Conservation (phyloP, 2,797 vertebrate genomes). For the Tokudaia muenninki region DNA sequence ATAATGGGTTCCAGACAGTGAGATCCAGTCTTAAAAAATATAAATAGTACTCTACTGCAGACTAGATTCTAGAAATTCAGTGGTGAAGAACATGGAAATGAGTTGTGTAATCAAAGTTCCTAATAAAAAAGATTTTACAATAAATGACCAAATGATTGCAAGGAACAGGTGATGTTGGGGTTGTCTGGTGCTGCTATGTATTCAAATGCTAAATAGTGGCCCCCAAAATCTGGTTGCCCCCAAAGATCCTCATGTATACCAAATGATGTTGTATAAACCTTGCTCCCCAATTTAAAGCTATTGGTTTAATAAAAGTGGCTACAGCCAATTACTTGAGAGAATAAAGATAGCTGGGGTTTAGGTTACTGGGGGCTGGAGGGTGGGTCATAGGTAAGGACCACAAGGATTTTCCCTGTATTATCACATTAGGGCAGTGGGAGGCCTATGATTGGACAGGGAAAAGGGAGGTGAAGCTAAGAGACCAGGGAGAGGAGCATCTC, state of each 20-base stretch:
- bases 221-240: neutral
- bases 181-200: neutral
- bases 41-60: neutral
- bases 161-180: neutral
- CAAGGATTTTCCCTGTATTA: neutral
- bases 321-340: neutral
- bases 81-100: neutral
- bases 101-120: constrained; percentile 2
- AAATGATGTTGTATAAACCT: neutral
- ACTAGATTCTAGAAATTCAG: neutral
- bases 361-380: neutral
- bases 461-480: too few species aligned
- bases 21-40: neutral
- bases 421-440: too few species aligned
- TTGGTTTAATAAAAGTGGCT: neutral
- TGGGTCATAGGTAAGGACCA: neutral
- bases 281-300: neutral
- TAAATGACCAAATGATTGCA: neutral
- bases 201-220: neutral
- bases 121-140: constrained; percentile 39
- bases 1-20: neutral
- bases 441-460: too few species aligned
- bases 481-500: too few species aligned
- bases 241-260: neutral
- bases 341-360: neutral